These are phyloP conservation scores for Serilophus lunatus DNA, from an alignment of 2,113 vertebrate genomes.

Conservation along the genomic window DNA sequence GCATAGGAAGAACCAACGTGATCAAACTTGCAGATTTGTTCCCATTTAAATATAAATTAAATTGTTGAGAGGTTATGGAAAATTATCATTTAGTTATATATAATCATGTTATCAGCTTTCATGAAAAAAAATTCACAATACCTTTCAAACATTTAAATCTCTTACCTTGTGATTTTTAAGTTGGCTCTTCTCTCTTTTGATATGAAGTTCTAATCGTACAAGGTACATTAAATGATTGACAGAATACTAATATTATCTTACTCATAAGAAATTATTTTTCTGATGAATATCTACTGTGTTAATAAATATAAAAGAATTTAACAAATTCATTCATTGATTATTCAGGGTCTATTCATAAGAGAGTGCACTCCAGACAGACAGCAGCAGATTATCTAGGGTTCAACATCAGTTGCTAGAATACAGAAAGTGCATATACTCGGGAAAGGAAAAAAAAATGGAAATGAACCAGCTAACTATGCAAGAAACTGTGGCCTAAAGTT, in stretches of 20 bases:
- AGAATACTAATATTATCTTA: neutral
- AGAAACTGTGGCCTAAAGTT: neutral
- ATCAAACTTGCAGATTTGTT: neutral
- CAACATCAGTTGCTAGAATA: neutral
- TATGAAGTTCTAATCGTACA: neutral
- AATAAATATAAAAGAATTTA: neutral
- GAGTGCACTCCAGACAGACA: neutral
- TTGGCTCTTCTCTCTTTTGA: neutral
- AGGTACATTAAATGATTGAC: neutral
- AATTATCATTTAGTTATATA: neutral
- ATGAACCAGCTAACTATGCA: neutral
- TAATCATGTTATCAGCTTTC: neutral
- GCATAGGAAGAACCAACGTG: neutral
- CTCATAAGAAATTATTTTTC: neutral
- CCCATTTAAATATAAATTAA: neutral
- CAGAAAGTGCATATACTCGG: neutral
- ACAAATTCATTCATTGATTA: neutral
- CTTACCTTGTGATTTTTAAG: neutral
- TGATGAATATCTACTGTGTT: neutral
- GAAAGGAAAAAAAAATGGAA: neutral
- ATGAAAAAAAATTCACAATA: neutral
- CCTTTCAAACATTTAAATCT: neutral
- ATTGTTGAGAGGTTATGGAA: neutral
- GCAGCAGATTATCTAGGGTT: neutral
- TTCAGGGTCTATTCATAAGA: neutral